Percentiles rank a stretch among this genome's conserved stretches.
Evolutionary conservation across 2,113 vertebrate genomes (phyloP).

Genomic region (Corythornis vintsioides): DNA sequence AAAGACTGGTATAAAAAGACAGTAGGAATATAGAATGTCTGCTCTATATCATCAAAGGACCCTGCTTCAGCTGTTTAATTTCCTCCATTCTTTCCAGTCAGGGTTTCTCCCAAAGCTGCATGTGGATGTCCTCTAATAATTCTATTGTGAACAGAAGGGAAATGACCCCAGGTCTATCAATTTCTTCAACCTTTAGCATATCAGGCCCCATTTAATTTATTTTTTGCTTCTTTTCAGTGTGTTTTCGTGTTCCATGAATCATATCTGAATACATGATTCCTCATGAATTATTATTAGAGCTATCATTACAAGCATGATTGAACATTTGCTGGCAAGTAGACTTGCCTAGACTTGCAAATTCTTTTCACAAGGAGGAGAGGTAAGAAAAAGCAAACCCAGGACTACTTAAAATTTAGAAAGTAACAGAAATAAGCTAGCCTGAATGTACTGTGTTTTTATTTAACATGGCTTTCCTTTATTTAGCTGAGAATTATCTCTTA

Average conservation of each 20-base stretch:
- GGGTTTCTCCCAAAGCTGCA: not conserved
- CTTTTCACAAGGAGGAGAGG: not conserved
- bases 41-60: not conserved
- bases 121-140: not conserved
- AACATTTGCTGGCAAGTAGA: not conserved
- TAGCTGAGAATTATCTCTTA: not conserved
- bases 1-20: not conserved
- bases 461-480: not conserved
- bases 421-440: not conserved
- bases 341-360: conserved; percentile 21
- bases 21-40: not conserved
- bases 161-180: not conserved
- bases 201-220: not conserved
- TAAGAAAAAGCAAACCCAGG: not conserved
- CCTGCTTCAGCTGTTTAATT: not conserved
- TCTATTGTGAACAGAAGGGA: not conserved
- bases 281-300: conserved; percentile 31
- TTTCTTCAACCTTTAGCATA: not conserved
- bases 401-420: not conserved
- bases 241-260: not conserved
- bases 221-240: not conserved
- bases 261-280: not conserved
- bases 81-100: not conserved
- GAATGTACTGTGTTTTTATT: not conserved
- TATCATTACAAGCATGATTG: conserved; percentile 45